Conservation (phyloP, 2,888 invertebrate species). For the Sphaeridia pumilis region DNA sequence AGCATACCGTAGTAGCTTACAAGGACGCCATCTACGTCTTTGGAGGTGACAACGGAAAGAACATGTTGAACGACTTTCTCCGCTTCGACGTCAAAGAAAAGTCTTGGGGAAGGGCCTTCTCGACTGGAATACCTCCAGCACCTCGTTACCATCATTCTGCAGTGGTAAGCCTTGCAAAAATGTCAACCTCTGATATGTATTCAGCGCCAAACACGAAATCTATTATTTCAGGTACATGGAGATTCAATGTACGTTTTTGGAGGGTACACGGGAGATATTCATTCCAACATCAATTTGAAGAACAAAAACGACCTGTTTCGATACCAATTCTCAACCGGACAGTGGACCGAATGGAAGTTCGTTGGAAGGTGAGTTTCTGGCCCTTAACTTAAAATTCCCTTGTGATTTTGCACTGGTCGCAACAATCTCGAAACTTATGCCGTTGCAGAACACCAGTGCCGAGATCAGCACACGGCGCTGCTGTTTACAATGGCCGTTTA, state of each 20-base stretch:
- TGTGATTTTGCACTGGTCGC: too few species aligned
- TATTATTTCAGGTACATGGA: slow-evolving; percentile 50
- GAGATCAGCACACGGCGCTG: slow-evolving; percentile 87
- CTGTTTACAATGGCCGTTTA: slow-evolving; percentile 80
- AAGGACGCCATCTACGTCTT: slow-evolving; percentile 92
- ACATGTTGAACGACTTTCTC: slow-evolving; percentile 85
- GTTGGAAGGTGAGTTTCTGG: slow-evolving; percentile 56
- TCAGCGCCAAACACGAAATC: too few species aligned
- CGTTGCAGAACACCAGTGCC: slow-evolving; percentile 59
- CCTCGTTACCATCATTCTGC: slow-evolving; percentile 93
- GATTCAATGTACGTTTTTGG: slow-evolving; percentile 94
- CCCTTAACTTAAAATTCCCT: slow-evolving; percentile 1
- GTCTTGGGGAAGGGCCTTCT: slow-evolving; percentile 83
- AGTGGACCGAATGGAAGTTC: slow-evolving; percentile 92
- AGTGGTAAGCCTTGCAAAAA: slow-evolving; percentile 57
- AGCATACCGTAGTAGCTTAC: slow-evolving; percentile 88
- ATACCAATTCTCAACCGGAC: slow-evolving; percentile 80
- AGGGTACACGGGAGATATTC: slow-evolving; percentile 91
- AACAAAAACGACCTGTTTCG: slow-evolving; percentile 94
- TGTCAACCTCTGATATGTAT: too few species aligned
- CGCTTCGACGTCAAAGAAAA: slow-evolving; percentile 87
- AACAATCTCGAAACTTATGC: too few species aligned
- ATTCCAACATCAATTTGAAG: slow-evolving; percentile 86
- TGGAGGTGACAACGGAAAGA: slow-evolving; percentile 92
- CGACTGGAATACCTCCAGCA: slow-evolving; percentile 75